phyloP scores from a whole-genome alignment of 2,113 vertebrate species.

The Solenodon paradoxus region DNA sequence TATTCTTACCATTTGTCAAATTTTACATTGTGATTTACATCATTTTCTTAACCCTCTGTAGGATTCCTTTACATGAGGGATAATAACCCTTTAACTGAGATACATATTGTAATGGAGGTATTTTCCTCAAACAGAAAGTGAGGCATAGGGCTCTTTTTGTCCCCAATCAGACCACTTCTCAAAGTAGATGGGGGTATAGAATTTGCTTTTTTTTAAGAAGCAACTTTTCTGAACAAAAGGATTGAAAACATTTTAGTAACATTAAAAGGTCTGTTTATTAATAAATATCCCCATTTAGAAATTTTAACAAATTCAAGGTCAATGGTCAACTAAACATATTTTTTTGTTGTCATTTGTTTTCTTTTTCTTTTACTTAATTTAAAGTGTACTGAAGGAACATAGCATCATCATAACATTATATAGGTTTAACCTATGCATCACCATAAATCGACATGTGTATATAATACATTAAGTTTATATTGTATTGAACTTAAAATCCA shows the following conservation, averaged over 20 bases:
- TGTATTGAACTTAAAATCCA: not conserved
- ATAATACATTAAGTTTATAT: no score
- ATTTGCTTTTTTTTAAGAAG: not conserved
- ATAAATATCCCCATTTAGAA: not conserved
- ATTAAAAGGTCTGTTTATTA: not conserved
- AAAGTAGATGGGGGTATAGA: not conserved
- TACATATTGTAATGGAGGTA: not conserved
- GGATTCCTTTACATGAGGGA: not conserved
- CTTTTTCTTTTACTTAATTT: no score
- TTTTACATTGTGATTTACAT: not conserved
- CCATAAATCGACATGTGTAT: no score
- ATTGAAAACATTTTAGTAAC: not conserved
- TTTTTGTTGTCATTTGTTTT: no score
- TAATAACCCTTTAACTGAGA: not conserved
- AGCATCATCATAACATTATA: no score
- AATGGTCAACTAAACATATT: not conserved
- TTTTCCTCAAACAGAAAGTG: constrained; percentile 15
- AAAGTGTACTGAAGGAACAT: no score
- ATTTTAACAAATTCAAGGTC: not conserved
- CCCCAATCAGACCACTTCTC: not conserved
- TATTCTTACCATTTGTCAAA: not conserved
- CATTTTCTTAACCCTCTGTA: not conserved
- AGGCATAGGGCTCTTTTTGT: not conserved
- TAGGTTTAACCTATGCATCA: no score
- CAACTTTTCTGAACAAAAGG: not conserved